Percentiles rank a stretch among this genome's conserved stretches.
Evolutionary conservation across 2,888 invertebrate genomes (phyloP).

Genomic region (Drosophila planitibia): DNA sequence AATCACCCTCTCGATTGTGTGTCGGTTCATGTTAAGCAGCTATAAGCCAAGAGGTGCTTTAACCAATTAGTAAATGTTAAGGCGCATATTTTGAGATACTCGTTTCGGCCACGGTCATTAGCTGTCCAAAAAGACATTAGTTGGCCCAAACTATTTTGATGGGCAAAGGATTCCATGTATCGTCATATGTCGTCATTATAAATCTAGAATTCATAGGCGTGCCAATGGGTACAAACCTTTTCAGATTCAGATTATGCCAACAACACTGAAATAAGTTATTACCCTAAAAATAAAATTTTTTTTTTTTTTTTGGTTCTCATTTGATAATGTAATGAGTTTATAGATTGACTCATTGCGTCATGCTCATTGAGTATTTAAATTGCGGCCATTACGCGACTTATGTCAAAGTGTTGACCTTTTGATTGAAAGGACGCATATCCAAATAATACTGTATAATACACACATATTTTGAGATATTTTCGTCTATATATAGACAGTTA

Average conservation of each 20-base stretch:
- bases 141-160: conserved; percentile 16
- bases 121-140: conserved; percentile 28
- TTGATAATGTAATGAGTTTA: conserved; percentile 13
- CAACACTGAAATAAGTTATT: conserved; percentile 37
- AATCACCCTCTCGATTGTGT: background rate
- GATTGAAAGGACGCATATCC: conserved; percentile 2
- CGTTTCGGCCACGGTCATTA: conserved; percentile 32
- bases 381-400: background rate
- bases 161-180: conserved; percentile 21
- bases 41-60: conserved; percentile 34
- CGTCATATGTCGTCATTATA: conserved; percentile 20
- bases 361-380: conserved; percentile 13
- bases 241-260: conserved; percentile 29
- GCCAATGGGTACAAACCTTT: conserved; percentile 16
- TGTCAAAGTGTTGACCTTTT: conserved; percentile 28
- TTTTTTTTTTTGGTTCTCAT: conserved; percentile 8
- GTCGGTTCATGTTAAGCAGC: conserved; percentile 43
- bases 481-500: background rate
- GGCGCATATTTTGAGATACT: conserved; percentile 26
- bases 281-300: conserved; percentile 10
- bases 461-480: background rate
- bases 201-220: conserved; percentile 13
- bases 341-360: conserved; percentile 40
- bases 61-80: conserved; percentile 43
- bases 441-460: background rate